phyloP scores from a whole-genome alignment of 2,888 invertebrate genomes.

The Sceliomorpha sp. region DNA sequence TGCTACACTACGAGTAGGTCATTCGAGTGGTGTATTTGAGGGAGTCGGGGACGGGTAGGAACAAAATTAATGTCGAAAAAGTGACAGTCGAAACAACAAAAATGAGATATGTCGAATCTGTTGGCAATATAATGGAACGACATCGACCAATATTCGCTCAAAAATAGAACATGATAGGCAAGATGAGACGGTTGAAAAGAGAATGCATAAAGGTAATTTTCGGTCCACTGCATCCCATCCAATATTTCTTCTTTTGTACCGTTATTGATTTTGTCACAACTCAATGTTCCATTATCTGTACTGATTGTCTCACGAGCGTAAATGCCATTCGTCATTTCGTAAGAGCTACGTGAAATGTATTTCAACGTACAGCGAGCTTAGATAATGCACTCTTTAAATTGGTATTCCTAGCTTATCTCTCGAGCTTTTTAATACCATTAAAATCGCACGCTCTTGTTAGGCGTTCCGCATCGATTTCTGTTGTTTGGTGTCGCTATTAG shows the following conservation, averaged over 20 bases:
- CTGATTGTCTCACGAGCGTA: constrained; percentile 18
- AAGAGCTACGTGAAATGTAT: constrained; percentile 10
- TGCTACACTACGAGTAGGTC: constrained; percentile 17
- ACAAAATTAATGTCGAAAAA: constrained; percentile 2
- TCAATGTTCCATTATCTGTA: constrained; percentile 21
- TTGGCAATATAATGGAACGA: background rate
- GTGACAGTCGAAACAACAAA: background rate
- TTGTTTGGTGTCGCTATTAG: too few species aligned
- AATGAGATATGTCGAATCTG: constrained; percentile 4
- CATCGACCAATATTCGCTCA: constrained; percentile 3
- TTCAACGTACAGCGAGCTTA: background rate
- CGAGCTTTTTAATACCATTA: too few species aligned
- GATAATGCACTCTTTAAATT: too few species aligned
- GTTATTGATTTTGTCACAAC: constrained; percentile 19
- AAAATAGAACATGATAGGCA: constrained; percentile 19
- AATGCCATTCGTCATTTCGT: constrained; percentile 12
- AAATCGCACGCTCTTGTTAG: too few species aligned
- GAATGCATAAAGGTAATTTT: constrained; percentile 18
- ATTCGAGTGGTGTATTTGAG: constrained; percentile 15
- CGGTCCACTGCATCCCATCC: constrained; percentile 12
- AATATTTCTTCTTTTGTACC: constrained; percentile 11
- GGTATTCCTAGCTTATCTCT: too few species aligned
- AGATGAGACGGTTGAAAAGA: constrained; percentile 13
- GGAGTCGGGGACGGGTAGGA: background rate
- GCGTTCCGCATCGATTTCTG: too few species aligned